Evolutionary conservation across 1,140 invertebrate genomes (phyloP).

Genomic region (Schlechtendalia chinensis): DNA sequence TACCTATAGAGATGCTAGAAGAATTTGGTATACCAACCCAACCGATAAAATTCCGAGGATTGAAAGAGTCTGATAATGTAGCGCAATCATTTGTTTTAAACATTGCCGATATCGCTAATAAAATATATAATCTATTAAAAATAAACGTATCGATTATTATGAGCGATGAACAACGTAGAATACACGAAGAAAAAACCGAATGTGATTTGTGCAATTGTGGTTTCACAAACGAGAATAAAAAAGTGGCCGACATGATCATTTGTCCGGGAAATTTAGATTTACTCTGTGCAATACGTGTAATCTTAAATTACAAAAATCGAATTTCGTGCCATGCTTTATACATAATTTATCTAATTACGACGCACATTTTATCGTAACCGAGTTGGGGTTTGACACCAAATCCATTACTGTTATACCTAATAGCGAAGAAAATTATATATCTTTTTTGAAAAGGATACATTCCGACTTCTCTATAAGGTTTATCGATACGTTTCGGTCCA

Average conservation of each 20-base stretch:
- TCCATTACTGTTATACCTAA: no score
- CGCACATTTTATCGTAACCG: no score
- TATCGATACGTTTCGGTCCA: slow-evolving; percentile 52
- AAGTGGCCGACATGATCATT: no score
- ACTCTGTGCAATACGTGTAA: no score
- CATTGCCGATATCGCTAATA: not conserved
- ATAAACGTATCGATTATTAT: not conserved
- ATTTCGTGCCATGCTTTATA: no score
- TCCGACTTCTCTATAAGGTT: slow-evolving; percentile 48
- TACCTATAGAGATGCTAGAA: not conserved
- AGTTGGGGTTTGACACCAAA: no score
- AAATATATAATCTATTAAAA: not conserved
- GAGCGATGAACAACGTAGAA: not conserved
- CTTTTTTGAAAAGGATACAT: not conserved
- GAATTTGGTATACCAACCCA: not conserved
- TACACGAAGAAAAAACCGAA: not conserved
- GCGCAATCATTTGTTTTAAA: not conserved
- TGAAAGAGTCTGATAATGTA: not conserved
- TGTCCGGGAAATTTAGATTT: no score
- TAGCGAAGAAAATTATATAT: not conserved
- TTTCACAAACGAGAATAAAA: no score
- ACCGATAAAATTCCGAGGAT: not conserved
- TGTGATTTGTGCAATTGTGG: not conserved
- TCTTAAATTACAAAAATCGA: no score
- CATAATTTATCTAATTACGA: no score